Base-by-base conservation (phyloP, 2,113 vertebrate genomes). In the Coturnix japonica region DNA sequence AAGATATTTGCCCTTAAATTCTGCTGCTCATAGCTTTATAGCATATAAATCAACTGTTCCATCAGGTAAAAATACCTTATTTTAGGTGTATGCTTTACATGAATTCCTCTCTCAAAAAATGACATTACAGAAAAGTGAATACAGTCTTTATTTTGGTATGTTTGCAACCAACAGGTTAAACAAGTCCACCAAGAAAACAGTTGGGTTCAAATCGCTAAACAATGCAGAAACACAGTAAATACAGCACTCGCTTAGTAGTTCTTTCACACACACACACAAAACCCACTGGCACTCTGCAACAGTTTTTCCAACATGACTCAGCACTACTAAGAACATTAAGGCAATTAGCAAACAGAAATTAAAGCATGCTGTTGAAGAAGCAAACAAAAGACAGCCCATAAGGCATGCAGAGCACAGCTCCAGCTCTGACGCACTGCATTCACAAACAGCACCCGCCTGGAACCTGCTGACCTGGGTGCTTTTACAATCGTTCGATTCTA, bases 381-480 rank as follows among this genome's bases (percentile, higher is more conserved):
- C 67, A 86, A 94, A 94, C n/a, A 74, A 93, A 94, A 91, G 56
- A 63, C 46, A 39, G 51, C 8, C 37, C 37, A 13, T 37, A 69
- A 79, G n/a, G 82, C 66, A 87, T 53, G 82, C 54, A 76, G 69
- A 82, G 70, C 35, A 2, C 1, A n/a, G 44, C 70, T 81, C 44
- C 7, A 41, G 67, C 60, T 89, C 13, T 56, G 65, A 87, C 43
- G 74, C 64, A 33, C 35, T 3, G 11, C 30, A 53, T 47, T 46
- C 73, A 47, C 35, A 94, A 88, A 75, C 69, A 85, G 65, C 76
- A 88, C n/a, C 43, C 51, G 82, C 89, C 71, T 83, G 65, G 71
- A 97, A 75, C 70, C 74, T 47, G 80, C 30, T 90, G 83, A 87
- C 93, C 88, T 93, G 89, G 1, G 47, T 80, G 65, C 56, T 70